Evolutionary conservation across 2,888 invertebrate genomes (phyloP), one percentile per base, ranked within the genome.

Genomic region (Rhyacophila evoluta): DNA sequence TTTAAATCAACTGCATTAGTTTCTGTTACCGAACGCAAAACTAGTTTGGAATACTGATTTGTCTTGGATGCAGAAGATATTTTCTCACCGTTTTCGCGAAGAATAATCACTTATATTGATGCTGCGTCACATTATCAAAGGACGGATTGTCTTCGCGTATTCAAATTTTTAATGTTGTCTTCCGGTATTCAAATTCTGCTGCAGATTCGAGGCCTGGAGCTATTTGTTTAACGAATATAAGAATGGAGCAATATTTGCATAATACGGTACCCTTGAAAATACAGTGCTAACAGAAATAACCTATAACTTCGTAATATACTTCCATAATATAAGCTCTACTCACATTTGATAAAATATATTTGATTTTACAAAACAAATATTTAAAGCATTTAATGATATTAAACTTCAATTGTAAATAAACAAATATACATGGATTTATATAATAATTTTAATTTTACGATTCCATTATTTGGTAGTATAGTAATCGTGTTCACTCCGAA

Each of bases 61-160:
- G 55, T 19, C 8, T 55, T 55, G 15, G 25, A 55, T 55, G 55
- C 55, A 55, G 19, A 55, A n/a, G n/a, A n/a, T n/a, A 6, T 19
- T 55, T 55, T 55, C 55, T 55, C 55, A 55, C 55, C 55, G 55
- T 55, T 55, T 55, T 55, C 55, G 55, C 55, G 19, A 55, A 55
- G 55, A 55, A 55, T 55, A 55, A 55, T 55, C 55, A 55, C 55
- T 55, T 41, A 41, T 33, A 6, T 41, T 1, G 55, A 55, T 19
- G 25, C 41, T 41, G 1, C 41, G 41, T 15, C 41, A 11, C 55
- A 25, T 55, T 55, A 25, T 15, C 55, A 25, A 55, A 55, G 55
- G 25, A 55, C 55, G 8, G 55, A 55, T 25, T 55, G 55, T 55
- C 10, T 55, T 55, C 25, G 6, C 15, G 55, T 55, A 55, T 55